Conservation (phyloP, 2,888 invertebrate species). For the Nephrotoma flavescens region DNA sequence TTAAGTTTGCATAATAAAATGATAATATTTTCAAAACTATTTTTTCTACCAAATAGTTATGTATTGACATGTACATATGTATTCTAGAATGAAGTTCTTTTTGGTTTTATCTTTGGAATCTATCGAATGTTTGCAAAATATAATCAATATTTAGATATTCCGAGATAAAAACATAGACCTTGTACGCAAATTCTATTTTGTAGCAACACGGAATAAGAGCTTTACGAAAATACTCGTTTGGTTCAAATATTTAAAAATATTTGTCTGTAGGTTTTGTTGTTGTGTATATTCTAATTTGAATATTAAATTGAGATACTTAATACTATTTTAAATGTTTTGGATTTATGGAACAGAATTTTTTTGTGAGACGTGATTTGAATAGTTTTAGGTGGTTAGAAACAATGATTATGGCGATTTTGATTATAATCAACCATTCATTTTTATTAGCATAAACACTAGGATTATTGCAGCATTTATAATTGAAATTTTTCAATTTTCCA, state of each 20-base stretch:
- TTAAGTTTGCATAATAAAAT: neutral
- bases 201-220: neutral
- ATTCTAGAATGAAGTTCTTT: neutral
- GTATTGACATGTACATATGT: neutral
- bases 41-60: neutral
- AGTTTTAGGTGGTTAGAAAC: neutral
- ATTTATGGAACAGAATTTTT: neutral
- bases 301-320: neutral
- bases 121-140: neutral
- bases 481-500: too few species aligned
- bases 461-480: too few species aligned
- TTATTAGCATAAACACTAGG: too few species aligned
- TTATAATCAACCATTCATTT: neutral
- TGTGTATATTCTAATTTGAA: neutral
- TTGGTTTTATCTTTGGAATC: neutral
- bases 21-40: neutral
- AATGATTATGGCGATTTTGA: neutral
- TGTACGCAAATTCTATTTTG: neutral
- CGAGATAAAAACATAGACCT: neutral
- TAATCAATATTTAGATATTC: neutral
- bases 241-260: neutral
- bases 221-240: neutral
- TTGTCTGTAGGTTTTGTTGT: neutral
- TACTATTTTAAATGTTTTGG: neutral
- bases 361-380: neutral